These are phyloP conservation scores for Lepidiolamprologus cunningtoni DNA, from an alignment of 2,113 vertebrate genomes.

Conservation along the genomic window DNA sequence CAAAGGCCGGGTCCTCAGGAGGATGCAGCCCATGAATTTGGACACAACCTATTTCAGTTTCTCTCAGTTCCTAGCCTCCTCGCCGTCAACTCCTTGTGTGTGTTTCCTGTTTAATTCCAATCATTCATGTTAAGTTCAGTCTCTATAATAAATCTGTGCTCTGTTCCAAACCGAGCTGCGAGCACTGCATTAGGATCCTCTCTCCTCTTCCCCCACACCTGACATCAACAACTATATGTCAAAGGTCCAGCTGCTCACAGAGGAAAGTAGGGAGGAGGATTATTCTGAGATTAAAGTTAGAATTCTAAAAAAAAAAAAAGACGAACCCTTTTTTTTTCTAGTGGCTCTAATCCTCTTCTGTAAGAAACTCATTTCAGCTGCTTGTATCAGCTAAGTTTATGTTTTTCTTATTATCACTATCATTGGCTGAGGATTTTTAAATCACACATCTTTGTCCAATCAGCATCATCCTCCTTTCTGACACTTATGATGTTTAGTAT, in stretches of 20 bases:
- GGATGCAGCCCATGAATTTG: background rate
- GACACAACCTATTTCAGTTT: background rate
- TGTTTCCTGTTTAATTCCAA: background rate
- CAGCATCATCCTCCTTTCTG: background rate
- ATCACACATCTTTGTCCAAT: background rate
- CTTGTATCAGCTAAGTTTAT: background rate
- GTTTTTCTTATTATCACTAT: background rate
- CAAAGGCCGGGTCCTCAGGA: background rate
- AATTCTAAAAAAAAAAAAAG: background rate
- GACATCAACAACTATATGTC: background rate
- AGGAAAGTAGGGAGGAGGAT: background rate
- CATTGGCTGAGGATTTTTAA: background rate
- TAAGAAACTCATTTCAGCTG: background rate
- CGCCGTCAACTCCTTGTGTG: background rate
- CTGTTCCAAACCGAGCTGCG: background rate
- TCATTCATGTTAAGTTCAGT: background rate
- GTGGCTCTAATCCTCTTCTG: background rate
- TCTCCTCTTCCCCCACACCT: background rate
- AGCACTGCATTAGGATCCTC: background rate
- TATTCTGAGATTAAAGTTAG: background rate
- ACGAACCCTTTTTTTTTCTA: rapidly evolving
- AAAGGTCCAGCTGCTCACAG: background rate
- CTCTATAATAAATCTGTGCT: background rate
- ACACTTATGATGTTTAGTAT: background rate
- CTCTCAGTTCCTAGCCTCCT: background rate